Percentiles rank a stretch among this genome's conserved stretches.
Conservation (phyloP, 1,140 invertebrate genomes). For the Dendrolimus punctatus region DNA sequence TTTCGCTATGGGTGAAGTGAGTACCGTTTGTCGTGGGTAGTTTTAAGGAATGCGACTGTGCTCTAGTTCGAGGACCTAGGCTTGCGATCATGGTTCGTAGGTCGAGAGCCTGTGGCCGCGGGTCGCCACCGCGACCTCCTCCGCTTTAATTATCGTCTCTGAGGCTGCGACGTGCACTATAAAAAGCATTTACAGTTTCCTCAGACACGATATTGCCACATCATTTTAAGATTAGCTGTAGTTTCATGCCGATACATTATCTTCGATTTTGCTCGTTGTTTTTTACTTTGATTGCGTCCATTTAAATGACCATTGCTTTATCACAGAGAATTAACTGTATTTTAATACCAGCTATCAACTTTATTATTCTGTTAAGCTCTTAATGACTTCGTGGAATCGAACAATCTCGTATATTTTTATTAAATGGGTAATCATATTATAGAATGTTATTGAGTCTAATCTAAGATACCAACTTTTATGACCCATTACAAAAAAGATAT, state of each 20-base stretch:
- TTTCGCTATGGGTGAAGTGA: conserved; percentile 59
- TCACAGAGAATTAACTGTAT: conserved; percentile 20
- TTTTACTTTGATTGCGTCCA: conserved; percentile 31
- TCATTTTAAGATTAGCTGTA: conserved; percentile 32
- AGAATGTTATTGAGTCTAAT: no score
- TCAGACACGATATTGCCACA: no score
- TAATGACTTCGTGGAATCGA: no score
- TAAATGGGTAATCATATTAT: no score
- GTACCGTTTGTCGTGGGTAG: conserved; percentile 30
- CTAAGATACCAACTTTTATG: no score
- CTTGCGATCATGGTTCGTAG: conserved; percentile 48
- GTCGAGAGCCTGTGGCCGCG: conserved; percentile 39
- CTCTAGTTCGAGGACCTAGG: conserved; percentile 30
- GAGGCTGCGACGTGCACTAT: conserved; percentile 5
- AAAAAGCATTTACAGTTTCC: neutral
- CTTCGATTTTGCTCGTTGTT: conserved; percentile 34
- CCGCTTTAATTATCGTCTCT: conserved; percentile 27
- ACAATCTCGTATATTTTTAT: no score
- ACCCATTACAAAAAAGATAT: no score
- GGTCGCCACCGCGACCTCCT: conserved; percentile 10
- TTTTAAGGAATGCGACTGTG: conserved; percentile 33
- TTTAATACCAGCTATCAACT: no score
- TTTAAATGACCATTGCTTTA: conserved; percentile 39
- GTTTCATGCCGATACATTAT: conserved; percentile 30
- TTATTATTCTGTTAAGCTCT: no score